These are phyloP conservation scores for roundworm (Caenorhabditis elegans) DNA, from an alignment of 1,140 invertebrate species.

Conservation along the genomic window DNA sequence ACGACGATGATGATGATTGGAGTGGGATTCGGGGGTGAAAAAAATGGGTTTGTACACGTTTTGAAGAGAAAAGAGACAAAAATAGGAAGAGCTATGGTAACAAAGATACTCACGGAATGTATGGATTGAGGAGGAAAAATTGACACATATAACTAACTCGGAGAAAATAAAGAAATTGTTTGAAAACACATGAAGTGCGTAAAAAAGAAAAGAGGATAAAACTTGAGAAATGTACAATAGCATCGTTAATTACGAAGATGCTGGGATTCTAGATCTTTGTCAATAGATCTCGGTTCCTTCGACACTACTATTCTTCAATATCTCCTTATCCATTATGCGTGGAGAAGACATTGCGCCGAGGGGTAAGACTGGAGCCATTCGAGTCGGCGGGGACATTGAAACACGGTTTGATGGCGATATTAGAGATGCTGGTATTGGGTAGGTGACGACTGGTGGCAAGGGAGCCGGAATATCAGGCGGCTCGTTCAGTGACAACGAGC, in stretches of 20 bases:
- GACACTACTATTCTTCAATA: not conserved
- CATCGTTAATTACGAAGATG: not conserved
- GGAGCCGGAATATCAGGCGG: conserved; percentile 1
- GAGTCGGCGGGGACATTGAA: not conserved
- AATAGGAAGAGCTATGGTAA: not conserved
- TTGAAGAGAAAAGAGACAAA: not conserved
- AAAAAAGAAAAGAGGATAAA: not conserved
- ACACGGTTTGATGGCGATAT: not conserved
- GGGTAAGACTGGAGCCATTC: not conserved
- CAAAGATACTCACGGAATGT: not conserved
- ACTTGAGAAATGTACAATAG: not conserved
- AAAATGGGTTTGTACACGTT: conserved; percentile 13
- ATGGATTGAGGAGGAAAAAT: not conserved
- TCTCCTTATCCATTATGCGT: not conserved
- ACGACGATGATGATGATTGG: no score
- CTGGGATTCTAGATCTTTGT: not conserved
- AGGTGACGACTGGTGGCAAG: not conserved
- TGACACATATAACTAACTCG: not conserved
- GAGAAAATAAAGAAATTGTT: not conserved
- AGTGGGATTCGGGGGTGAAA: no score
- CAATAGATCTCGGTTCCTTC: not conserved
- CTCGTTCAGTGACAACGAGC: not conserved
- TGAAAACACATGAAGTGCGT: not conserved
- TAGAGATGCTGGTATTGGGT: no score
- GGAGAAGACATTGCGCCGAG: not conserved